Conservation (phyloP, 2,113 vertebrate genomes). For the Tychaedon coryphoeus region DNA sequence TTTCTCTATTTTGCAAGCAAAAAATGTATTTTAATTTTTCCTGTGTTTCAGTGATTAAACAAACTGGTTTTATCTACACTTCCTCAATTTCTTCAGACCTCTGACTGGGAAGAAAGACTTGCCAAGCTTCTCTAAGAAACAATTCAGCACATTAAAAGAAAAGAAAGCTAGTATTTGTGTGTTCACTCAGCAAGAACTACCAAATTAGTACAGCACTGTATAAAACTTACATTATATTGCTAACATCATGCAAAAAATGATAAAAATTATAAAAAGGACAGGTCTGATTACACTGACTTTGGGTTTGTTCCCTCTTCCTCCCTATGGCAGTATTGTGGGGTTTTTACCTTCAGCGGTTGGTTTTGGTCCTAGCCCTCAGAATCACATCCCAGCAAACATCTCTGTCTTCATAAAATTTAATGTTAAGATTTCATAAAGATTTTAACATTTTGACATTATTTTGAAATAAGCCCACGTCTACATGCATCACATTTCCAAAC, state of each 20-base stretch:
- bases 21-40: slow-evolving; percentile 75
- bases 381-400: not conserved
- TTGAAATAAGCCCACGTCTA: slow-evolving; percentile 51
- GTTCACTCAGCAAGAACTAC: not conserved
- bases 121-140: slow-evolving; percentile 23
- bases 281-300: slow-evolving; percentile 12
- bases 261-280: not conserved
- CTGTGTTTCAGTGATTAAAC: slow-evolving; percentile 67
- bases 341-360: slow-evolving; percentile 27
- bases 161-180: not conserved
- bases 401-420: slow-evolving; percentile 66
- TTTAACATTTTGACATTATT: slow-evolving; percentile 68
- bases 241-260: not conserved
- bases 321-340: not conserved
- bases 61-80: slow-evolving; percentile 45
- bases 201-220: not conserved
- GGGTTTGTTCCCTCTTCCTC: not conserved
- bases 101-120: slow-evolving; percentile 50
- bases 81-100: slow-evolving; percentile 60
- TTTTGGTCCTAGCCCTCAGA: slow-evolving; percentile 26
- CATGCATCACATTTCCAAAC: slow-evolving; percentile 42
- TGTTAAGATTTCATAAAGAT: slow-evolving; percentile 55
- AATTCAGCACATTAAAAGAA: slow-evolving; percentile 19
- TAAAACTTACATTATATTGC: slow-evolving; percentile 36
- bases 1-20: slow-evolving; percentile 66